These are phyloP conservation scores for Pteromalus puparum DNA, from an alignment of 1,140 invertebrate species.

Conservation along the genomic window DNA sequence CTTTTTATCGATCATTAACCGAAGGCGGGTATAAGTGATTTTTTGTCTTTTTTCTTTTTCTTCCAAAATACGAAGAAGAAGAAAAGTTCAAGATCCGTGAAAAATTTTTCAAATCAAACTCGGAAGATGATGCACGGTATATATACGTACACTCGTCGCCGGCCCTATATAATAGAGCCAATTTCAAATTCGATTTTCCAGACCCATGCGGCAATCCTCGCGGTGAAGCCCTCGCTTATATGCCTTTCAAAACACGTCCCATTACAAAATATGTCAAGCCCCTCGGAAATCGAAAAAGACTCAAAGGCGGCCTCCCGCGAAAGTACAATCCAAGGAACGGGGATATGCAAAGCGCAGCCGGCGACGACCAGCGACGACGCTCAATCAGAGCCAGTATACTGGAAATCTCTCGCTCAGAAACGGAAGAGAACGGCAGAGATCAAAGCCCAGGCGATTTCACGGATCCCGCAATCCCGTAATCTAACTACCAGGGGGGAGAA, in stretches of 20 bases:
- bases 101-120: background rate
- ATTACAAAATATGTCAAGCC: background rate
- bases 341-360: background rate
- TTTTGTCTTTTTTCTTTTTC: background rate
- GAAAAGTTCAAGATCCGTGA: background rate
- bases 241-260: no score
- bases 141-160: no score
- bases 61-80: background rate
- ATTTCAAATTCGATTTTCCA: no score
- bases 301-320: background rate
- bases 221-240: background rate
- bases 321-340: background rate
- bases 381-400: constrained; percentile 45
- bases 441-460: constrained; percentile 37
- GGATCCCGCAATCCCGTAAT: constrained; percentile 27
- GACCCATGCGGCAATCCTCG: no score
- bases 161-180: no score
- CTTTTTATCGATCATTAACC: background rate
- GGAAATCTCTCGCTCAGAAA: constrained; percentile 48
- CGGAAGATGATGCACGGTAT: no score
- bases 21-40: background rate
- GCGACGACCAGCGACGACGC: no score
- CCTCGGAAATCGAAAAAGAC: background rate
- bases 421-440: background rate
- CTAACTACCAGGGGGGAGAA: background rate